Conservation (phyloP, 2,797 vertebrate genomes). For the Neosilurus mollespiculum region DNA sequence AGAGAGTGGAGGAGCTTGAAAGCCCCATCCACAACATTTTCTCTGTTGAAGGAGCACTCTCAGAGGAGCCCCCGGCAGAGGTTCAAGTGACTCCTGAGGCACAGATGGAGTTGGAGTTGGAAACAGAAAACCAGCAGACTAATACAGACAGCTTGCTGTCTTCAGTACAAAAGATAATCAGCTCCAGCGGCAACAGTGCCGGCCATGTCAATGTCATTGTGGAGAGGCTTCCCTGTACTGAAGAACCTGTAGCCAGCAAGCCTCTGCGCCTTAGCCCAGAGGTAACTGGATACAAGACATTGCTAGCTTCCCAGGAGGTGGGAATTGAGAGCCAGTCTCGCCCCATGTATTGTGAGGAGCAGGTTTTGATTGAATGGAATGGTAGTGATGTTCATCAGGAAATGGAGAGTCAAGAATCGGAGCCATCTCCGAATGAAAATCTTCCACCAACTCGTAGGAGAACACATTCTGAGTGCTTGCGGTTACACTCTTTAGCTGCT, state of each 20-base stretch:
- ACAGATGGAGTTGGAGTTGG: conserved; percentile 71
- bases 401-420: conserved; percentile 42
- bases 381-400: conserved; percentile 31
- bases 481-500: conserved; percentile 92
- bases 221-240: conserved; percentile 89
- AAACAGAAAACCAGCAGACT: conserved; percentile 46
- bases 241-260: conserved; percentile 78
- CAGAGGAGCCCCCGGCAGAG: conserved; percentile 73
- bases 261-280: conserved; percentile 80
- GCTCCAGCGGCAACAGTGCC: conserved; percentile 83
- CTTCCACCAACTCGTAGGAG: conserved; percentile 87
- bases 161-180: conserved; percentile 96
- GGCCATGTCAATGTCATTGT: conserved; percentile 96
- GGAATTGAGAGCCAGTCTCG: conserved; percentile 44
- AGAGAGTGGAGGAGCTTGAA: conserved; percentile 51
- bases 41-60: conserved; percentile 66
- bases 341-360: conserved; percentile 44
- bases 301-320: conserved; percentile 60
- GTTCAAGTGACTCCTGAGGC: conserved; percentile 76
- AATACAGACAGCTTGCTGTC: conserved; percentile 85
- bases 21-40: conserved; percentile 53
- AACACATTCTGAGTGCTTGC: conserved; percentile 93
- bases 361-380: conserved; percentile 76
- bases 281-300: conserved; percentile 67
- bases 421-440: conserved; percentile 79